A percentile compares a stretch with the other conserved stretches of the same genome.
These are phyloP conservation scores for Drosophila mojavensis DNA, from an alignment of 1,140 invertebrate genomes.

Conservation along the genomic window DNA sequence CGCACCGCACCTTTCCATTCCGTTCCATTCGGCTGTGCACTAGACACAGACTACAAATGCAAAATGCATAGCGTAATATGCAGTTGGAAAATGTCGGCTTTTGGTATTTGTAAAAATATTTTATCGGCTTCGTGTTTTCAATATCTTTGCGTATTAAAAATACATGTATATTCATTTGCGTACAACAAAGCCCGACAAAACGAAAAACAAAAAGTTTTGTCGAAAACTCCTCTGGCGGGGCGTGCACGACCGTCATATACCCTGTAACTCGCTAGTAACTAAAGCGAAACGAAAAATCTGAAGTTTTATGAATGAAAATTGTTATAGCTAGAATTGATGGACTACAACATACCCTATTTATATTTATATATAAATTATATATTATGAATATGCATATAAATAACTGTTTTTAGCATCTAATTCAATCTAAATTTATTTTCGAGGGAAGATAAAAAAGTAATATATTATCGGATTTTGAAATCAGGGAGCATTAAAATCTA, in stretches of 20 bases:
- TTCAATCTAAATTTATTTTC: too few relatives aligned
- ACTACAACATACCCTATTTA: too few relatives aligned
- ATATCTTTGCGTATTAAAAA: conserved; percentile 43
- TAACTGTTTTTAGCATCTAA: too few relatives aligned
- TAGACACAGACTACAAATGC: conserved; percentile 60
- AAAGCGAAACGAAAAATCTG: not conserved
- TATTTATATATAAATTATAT: too few relatives aligned
- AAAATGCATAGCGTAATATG: conserved; percentile 73
- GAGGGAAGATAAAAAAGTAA: too few relatives aligned
- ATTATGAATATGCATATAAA: too few relatives aligned
- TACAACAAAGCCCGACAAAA: not conserved
- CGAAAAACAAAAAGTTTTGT: not conserved
- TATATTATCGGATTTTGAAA: too few relatives aligned
- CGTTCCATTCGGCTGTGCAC: not conserved
- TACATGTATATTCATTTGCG: conserved; percentile 8
- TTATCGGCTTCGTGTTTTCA: conserved; percentile 54
- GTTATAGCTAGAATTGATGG: too few relatives aligned
- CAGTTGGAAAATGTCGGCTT: conserved; percentile 69
- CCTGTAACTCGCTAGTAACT: not conserved
- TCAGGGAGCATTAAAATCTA: too few relatives aligned
- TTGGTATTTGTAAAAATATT: conserved; percentile 70
- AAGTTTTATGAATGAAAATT: too few relatives aligned
- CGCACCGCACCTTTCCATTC: too few relatives aligned
- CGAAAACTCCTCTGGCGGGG: not conserved
- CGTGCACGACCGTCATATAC: not conserved